Evolutionary conservation across 2,888 invertebrate species (phyloP).

Genomic region (Troilus luridus): DNA sequence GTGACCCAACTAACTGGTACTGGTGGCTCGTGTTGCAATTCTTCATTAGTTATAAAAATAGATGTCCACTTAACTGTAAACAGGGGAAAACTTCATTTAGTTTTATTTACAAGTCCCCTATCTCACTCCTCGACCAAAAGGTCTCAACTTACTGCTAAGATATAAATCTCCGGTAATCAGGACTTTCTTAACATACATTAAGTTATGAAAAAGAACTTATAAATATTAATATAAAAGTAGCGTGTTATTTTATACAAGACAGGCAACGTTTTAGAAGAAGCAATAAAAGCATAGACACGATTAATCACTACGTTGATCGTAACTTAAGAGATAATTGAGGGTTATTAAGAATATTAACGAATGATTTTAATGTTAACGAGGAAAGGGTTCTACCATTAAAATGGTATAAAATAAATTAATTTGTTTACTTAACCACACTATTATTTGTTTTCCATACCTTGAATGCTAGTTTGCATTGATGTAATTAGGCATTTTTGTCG

Average conservation of each 20-base stretch:
- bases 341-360: no score
- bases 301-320: no score
- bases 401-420: no score
- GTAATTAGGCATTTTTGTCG: no score
- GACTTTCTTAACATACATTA: background rate
- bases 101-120: background rate
- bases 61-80: conserved; percentile 45
- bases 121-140: background rate
- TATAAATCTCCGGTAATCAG: conserved; percentile 13
- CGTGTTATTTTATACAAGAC: background rate
- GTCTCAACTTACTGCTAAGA: background rate
- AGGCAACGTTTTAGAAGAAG: background rate
- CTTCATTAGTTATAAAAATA: conserved; percentile 44
- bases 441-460: no score
- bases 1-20: conserved; percentile 29
- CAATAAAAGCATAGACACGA: no score
- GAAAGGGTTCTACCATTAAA: no score
- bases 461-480: no score
- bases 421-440: no score
- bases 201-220: background rate
- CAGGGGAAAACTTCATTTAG: conserved; percentile 31
- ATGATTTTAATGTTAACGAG: no score
- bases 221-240: background rate
- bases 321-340: no score
- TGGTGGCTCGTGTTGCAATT: background rate